These are phyloP conservation scores for Phalacrocorax pelagicus DNA, from an alignment of 2,113 vertebrate genomes.

Conservation along the genomic window DNA sequence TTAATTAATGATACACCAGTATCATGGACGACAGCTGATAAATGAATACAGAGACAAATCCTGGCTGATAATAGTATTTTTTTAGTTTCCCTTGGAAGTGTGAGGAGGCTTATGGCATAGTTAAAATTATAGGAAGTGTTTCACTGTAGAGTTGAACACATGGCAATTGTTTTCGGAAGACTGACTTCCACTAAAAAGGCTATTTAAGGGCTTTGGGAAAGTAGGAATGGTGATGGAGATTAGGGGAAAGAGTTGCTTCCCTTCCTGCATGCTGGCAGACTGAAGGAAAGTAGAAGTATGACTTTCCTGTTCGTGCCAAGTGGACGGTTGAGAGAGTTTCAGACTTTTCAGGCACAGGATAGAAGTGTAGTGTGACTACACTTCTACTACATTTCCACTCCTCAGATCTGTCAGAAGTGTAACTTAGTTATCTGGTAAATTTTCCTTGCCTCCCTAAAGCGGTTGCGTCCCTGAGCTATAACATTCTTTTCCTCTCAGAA, in stretches of 20 bases:
- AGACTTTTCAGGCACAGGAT: neutral
- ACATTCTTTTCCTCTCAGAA: neutral
- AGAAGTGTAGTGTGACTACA: neutral
- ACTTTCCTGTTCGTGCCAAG: neutral
- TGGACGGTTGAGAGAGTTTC: neutral
- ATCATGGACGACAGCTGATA: neutral
- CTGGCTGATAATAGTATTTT: neutral
- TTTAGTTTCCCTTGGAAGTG: neutral
- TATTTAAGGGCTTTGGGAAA: neutral
- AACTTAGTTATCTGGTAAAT: neutral
- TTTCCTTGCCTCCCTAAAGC: neutral
- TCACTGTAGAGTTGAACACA: neutral
- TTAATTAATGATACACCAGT: neutral
- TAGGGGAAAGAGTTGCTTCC: neutral
- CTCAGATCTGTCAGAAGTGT: neutral
- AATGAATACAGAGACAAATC: neutral
- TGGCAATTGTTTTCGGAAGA: neutral
- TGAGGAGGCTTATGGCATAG: neutral
- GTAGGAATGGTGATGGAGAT: neutral
- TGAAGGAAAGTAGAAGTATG: neutral
- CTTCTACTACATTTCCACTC: neutral
- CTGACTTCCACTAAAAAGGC: neutral
- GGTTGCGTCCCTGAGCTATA: neutral
- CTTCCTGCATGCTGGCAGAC: neutral
- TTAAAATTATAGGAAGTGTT: neutral